These are phyloP conservation scores for Heterodera schachtii DNA, from an alignment of 1,140 invertebrate genomes.

Conservation along the genomic window DNA sequence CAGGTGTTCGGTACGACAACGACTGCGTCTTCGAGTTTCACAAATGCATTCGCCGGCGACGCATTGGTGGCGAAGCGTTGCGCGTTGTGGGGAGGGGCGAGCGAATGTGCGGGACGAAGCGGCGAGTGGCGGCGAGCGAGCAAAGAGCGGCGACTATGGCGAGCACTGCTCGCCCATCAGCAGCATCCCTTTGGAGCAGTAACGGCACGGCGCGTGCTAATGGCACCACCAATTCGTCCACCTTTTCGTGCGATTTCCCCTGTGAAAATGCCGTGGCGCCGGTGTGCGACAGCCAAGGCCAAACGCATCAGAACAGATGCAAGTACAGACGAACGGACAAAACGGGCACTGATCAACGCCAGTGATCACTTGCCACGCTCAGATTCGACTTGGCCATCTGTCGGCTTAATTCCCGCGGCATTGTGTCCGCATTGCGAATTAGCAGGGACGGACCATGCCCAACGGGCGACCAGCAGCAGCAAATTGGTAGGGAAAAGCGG, in stretches of 20 bases:
- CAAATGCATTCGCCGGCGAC: conserved; percentile 24
- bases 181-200: not conserved
- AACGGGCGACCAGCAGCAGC: conserved; percentile 9
- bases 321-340: conserved; percentile 27
- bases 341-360: not conserved
- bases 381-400: conserved; percentile 41
- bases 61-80: conserved; percentile 6
- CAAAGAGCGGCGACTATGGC: not conserved
- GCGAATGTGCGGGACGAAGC: not conserved
- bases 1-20: conserved; percentile 38
- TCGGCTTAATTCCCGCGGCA: conserved; percentile 34
- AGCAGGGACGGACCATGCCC: conserved; percentile 25
- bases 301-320: conserved; percentile 44
- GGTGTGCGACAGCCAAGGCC: conserved; percentile 48
- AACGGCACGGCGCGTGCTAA: conserved; percentile 2
- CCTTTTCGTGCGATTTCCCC: conserved; percentile 38
- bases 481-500: not conserved
- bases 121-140: not conserved
- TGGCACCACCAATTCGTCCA: not conserved
- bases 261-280: conserved; percentile 48
- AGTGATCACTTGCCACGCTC: not conserved
- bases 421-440: conserved; percentile 29
- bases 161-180: no score
- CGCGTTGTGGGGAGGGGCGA: conserved; percentile 20
- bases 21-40: conserved; percentile 41